Base-by-base conservation (phyloP, 2,113 vertebrate species). In the Ictalurus punctatus region DNA sequence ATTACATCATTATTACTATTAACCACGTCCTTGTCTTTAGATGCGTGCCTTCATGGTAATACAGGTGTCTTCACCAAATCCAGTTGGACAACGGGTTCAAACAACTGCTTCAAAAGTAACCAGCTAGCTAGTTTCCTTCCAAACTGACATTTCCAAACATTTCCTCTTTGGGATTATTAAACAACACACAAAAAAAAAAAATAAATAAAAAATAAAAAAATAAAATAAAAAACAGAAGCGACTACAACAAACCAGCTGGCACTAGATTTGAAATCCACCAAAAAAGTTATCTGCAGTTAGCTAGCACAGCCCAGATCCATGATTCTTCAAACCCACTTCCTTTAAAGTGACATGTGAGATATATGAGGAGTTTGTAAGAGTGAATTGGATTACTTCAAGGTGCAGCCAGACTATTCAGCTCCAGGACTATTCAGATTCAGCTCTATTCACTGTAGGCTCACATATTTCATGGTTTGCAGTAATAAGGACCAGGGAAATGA, bases 391-490 rank as follows among this genome's bases (percentile, higher is more conserved):
- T 37, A 83, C 23, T 83, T 83, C 58, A 83, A 44, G 34, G 81
- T 83, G 81, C 34, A 61, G 30, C 21, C 54, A 63, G 81, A 63
- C 81, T 83, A 44, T 44, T 83, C 58, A 83, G 58, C 81, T 83
- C 5, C 34, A 34, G 58, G 58, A 25, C 59, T 63, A 83, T 83
- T 83, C 34, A 83, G 81, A 40, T 63, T 63, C 58, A 37, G 59
- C 21, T 83, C 34, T 63, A 27, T 63, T 83, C 81, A 63, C 58
- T 58, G 34, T 58, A 63, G 37, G 34, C 58, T 6, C 81, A 40
- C 58, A 83, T 63, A 83, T 83, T 83, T 83, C 58, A 83, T 83
- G 81, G 81, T 85, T 71, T 85, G 56, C 67, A 73, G 65, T 85
- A 85, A 85, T 73, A 54, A 48, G 67, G 67, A 54, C 27, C 65